A percentile compares a stretch with the other conserved stretches of the same genome.
phyloP scores from a whole-genome alignment of 2,797 vertebrate species.

The Erpetoichthys calabaricus region DNA sequence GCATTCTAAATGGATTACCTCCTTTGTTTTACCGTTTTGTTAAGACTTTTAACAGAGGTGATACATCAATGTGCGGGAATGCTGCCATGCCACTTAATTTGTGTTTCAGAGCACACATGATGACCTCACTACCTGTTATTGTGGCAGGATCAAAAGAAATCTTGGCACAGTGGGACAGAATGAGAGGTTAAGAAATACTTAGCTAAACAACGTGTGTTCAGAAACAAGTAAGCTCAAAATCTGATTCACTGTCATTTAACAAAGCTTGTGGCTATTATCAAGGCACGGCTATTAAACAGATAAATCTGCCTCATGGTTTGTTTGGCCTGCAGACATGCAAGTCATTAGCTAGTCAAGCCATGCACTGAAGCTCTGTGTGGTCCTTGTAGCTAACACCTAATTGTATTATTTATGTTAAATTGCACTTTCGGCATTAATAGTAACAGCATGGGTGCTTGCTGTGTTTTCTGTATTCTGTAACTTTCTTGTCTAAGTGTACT shows the following conservation, averaged over 20 bases:
- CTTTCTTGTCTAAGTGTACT: too few species aligned
- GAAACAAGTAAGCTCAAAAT: constrained; percentile 7
- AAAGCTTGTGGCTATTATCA: constrained; percentile 20
- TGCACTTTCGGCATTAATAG: not conserved
- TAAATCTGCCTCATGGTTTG: constrained; percentile 33
- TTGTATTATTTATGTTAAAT: not conserved
- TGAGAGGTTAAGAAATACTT: constrained; percentile 6
- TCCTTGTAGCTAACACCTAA: constrained; percentile 9
- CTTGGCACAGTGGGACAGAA: constrained; percentile 15
- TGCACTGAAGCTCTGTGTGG: constrained; percentile 36
- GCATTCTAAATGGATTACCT: too few species aligned
- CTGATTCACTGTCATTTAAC: constrained; percentile 11
- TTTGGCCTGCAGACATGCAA: constrained; percentile 30
- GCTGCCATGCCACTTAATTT: not conserved
- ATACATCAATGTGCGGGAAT: constrained; percentile 2
- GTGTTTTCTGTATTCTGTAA: too few species aligned
- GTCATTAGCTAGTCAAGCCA: constrained; percentile 26
- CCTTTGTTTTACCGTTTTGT: not conserved
- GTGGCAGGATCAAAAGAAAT: not conserved
- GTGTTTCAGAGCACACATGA: not conserved
- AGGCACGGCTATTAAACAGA: constrained; percentile 23
- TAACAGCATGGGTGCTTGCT: too few species aligned
- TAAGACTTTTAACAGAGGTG: not conserved
- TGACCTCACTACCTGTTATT: constrained; percentile 3
- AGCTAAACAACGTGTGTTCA: not conserved